phyloP scores from a whole-genome alignment of 2,797 vertebrate species.

The Danio tinwini region DNA sequence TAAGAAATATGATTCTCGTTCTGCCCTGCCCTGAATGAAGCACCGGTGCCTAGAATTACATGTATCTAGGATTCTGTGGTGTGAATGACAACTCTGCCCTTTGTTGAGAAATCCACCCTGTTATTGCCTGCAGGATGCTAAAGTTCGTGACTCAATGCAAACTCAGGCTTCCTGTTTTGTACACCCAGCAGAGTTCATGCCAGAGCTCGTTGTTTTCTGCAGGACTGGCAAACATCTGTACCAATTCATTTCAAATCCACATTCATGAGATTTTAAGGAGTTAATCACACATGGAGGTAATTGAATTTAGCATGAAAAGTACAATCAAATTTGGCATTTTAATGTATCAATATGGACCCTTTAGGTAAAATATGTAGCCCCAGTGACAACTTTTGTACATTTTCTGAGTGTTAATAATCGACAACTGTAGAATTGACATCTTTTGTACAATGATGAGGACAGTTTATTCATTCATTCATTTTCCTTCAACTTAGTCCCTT shows the following conservation, averaged over 20 bases:
- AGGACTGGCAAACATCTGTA: neutral
- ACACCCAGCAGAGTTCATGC: conserved; percentile 10
- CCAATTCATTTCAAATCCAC: neutral
- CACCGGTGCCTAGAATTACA: conserved; percentile 11
- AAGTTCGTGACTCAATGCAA: conserved; percentile 7
- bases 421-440: no score
- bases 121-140: conserved; percentile 21
- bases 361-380: no score
- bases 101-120: conserved; percentile 36
- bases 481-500: no score
- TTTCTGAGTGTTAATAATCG: no score
- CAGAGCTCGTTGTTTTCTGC: conserved; percentile 11
- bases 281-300: neutral
- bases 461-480: neutral
- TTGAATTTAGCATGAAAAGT: neutral
- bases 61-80: neutral
- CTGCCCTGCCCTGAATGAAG: neutral
- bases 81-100: conserved; percentile 7
- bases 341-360: no score
- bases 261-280: neutral
- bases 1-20: conserved; percentile 2
- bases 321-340: neutral
- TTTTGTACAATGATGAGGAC: no score
- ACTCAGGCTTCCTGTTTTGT: conserved; percentile 35
- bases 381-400: no score